Evolutionary conservation across 2,888 invertebrate genomes (phyloP), one percentile per base, ranked within the genome.

Genomic region (Lepidonotus clava): DNA sequence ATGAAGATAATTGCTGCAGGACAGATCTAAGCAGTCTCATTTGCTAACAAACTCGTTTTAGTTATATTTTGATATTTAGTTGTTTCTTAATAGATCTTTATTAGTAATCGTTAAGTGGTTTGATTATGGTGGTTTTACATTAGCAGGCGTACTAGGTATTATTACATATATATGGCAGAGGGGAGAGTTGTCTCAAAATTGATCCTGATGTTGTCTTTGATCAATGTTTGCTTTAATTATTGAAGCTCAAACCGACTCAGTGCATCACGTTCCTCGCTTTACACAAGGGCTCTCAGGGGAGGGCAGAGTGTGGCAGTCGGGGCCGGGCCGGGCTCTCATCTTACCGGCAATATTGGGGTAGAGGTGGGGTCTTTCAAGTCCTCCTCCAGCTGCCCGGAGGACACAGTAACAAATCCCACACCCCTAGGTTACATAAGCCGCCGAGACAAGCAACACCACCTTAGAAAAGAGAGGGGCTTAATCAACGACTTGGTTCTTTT

Each of bases 211-310:
- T 61, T 61, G 61, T 61, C 61, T 61, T 61, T 61, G 61, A 61
- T 28, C 61, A 61, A 61, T 61, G 61, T 24, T 1, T 18, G 24
- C 61, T 61, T 56, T 61, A 61, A 61, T 61, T 61, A 61, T n/a
- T 32, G 5, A 61, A n/a, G 2, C 61, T 24, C 1, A 32, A 32
- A 2, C 61, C 24, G 61, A 32, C 28, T 32, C 11, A 32, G 61
- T n/a, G 24, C 11, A 28, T 28, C 61, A 61, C 61, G 61, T 24
- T 18, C 61, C 28, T 28, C 28, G 11, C 61, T 61, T 61, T 61
- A 61, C 61, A 61, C 61, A 61, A 61, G 61, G 61, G 61, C 24
- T 24, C 61, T 61, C 61, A 24, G 4, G 61, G 61, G 61, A 61
- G 61, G 28, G 46, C 46, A 46, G 46, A n/a, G 8, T 46, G 46